Evolutionary conservation across 2,797 vertebrate genomes (phyloP).

Genomic region (Propithecus perrieri): DNA sequence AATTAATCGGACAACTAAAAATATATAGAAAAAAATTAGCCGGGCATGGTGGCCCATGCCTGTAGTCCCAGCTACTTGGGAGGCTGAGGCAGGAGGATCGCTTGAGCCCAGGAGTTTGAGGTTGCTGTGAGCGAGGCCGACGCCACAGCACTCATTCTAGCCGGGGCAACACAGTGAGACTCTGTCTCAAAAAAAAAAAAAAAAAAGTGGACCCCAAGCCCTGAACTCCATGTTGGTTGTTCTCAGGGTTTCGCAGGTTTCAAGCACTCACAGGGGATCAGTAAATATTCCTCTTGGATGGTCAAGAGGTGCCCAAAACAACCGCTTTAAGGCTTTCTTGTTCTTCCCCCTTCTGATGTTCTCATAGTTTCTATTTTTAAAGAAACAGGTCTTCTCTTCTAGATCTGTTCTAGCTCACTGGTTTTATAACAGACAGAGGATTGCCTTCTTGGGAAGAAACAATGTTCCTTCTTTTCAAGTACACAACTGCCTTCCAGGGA

Average conservation of each 20-base stretch:
- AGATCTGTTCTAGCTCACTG: background rate
- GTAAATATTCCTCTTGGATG: background rate
- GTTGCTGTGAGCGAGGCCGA: too few species aligned
- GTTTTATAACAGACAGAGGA: background rate
- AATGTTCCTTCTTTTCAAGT: background rate
- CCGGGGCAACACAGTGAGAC: too few species aligned
- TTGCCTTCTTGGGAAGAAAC: background rate
- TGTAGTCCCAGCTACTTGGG: too few species aligned
- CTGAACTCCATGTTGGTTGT: background rate
- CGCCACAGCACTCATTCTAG: too few species aligned
- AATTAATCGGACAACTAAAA: too few species aligned
- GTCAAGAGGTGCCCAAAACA: background rate
- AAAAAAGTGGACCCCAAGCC: background rate
- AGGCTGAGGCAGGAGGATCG: too few species aligned
- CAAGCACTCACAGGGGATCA: background rate
- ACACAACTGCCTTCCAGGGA: background rate
- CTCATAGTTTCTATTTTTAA: background rate
- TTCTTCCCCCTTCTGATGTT: background rate
- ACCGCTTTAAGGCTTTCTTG: background rate
- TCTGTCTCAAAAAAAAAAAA: too few species aligned
- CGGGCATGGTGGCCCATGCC: too few species aligned
- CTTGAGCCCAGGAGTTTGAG: too few species aligned
- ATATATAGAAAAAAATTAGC: too few species aligned
- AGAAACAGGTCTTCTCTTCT: background rate
- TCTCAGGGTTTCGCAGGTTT: background rate